A percentile compares a stretch with the other conserved stretches of the same genome.
Evolutionary conservation across 2,888 invertebrate genomes (phyloP).

Genomic region (Pomacea canaliculata): DNA sequence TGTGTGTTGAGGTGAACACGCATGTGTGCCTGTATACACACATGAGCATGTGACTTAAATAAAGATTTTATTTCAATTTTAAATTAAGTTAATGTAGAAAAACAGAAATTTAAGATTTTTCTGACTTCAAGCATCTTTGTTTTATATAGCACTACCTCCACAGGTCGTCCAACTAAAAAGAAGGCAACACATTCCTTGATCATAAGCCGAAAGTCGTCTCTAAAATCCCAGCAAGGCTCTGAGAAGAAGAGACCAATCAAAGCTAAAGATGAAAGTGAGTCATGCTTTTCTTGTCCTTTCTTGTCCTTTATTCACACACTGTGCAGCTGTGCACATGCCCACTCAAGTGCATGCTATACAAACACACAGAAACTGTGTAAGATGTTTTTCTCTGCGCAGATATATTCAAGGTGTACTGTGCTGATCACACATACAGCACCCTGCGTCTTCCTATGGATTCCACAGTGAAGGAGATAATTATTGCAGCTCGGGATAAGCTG

Average conservation of each 20-base stretch:
- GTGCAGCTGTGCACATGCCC: too few species aligned
- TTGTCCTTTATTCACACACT: too few species aligned
- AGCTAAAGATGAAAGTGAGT: constrained; percentile 66
- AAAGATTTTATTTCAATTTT: neutral
- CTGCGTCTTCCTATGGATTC: constrained; percentile 80
- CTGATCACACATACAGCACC: constrained; percentile 86
- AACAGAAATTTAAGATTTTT: too few species aligned
- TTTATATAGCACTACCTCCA: constrained; percentile 29
- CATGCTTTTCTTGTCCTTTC: neutral
- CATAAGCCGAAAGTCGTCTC: constrained; percentile 45
- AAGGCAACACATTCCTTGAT: constrained; percentile 38
- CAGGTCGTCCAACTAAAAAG: constrained; percentile 27
- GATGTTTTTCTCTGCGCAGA: constrained; percentile 72
- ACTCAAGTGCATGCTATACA: too few species aligned
- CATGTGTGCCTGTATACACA: neutral
- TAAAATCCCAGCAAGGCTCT: constrained; percentile 37
- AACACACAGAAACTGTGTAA: neutral
- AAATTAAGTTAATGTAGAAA: too few species aligned
- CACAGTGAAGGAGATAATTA: constrained; percentile 80
- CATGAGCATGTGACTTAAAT: neutral
- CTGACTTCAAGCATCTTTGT: too few species aligned
- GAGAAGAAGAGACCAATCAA: constrained; percentile 55
- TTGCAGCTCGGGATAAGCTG: constrained; percentile 81
- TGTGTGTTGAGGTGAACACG: too few species aligned
- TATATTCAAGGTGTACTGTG: constrained; percentile 84